Conservation (phyloP, 2,113 vertebrate genomes). For the Pygoscelis antarcticus region DNA sequence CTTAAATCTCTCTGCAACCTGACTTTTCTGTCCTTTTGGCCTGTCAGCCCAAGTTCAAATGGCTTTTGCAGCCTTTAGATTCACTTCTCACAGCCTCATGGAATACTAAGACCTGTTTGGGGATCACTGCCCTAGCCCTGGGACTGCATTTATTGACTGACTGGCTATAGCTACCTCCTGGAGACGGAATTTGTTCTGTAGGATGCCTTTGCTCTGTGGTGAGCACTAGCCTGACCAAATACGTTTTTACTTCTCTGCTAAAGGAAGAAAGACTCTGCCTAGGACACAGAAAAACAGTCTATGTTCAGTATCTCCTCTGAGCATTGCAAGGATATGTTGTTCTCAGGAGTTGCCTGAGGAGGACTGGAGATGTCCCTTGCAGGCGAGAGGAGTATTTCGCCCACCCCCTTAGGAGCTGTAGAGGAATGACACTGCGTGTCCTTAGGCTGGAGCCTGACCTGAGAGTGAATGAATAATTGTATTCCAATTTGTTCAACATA, state of each 20-base stretch:
- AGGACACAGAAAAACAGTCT: not conserved
- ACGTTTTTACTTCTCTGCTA: not conserved
- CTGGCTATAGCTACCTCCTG: not conserved
- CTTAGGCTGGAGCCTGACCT: not conserved
- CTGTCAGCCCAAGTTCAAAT: not conserved
- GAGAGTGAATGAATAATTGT: not conserved
- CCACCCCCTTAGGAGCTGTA: not conserved
- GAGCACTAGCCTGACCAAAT: not conserved
- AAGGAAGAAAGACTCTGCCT: not conserved
- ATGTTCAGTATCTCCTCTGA: not conserved
- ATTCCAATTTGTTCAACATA: not conserved
- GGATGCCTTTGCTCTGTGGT: not conserved
- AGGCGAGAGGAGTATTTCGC: not conserved
- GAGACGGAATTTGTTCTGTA: not conserved
- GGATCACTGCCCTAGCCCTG: not conserved
- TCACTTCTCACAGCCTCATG: not conserved
- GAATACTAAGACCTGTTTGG: not conserved
- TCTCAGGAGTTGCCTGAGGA: not conserved
- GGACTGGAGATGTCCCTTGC: not conserved
- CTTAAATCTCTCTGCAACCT: not conserved
- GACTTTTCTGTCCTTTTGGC: not conserved
- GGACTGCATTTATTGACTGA: not conserved
- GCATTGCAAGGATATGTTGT: not conserved
- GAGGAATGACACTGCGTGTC: not conserved
- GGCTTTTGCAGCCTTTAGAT: not conserved